These are phyloP conservation scores for Gymnoscopelus microlampas DNA, from an alignment of 2,797 vertebrate species.

Conservation along the genomic window DNA sequence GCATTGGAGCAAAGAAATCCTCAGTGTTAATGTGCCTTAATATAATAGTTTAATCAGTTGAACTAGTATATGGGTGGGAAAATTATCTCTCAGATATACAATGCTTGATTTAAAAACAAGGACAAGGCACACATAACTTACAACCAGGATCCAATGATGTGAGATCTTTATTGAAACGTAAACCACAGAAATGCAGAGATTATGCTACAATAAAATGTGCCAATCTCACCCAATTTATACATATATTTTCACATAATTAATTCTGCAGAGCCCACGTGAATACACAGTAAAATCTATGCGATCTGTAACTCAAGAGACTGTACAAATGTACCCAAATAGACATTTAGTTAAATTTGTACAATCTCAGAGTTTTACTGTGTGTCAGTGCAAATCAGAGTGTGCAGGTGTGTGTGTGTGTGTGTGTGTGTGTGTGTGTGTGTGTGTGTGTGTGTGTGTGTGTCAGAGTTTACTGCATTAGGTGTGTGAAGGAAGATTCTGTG, in stretches of 20 bases:
- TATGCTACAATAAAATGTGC: constrained; percentile 30
- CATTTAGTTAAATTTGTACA: no score
- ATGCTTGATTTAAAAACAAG: no score
- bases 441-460: constrained; percentile 36
- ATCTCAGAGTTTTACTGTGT: constrained; percentile 19
- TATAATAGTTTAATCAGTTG: no score
- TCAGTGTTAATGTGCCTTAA: no score
- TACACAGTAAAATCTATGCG: neutral
- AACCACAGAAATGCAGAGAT: constrained; percentile 61
- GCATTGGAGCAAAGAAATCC: no score
- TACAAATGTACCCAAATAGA: no score
- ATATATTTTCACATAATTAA: constrained; percentile 17
- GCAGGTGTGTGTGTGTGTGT: neutral
- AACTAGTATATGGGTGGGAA: no score
- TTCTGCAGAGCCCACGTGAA: constrained; percentile 44
- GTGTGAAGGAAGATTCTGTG: constrained; percentile 80
- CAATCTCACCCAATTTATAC: constrained; percentile 27
- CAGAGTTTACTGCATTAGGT: constrained; percentile 41
- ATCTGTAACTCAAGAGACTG: no score
- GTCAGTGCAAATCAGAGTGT: constrained; percentile 47
- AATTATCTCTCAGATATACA: no score
- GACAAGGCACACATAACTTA: no score
- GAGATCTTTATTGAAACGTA: constrained; percentile 56
- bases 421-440: constrained; percentile 13
- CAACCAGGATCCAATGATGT: constrained; percentile 10